These are phyloP conservation scores for Stigmatopora argus DNA, from an alignment of 2,113 vertebrate genomes.

Conservation along the genomic window DNA sequence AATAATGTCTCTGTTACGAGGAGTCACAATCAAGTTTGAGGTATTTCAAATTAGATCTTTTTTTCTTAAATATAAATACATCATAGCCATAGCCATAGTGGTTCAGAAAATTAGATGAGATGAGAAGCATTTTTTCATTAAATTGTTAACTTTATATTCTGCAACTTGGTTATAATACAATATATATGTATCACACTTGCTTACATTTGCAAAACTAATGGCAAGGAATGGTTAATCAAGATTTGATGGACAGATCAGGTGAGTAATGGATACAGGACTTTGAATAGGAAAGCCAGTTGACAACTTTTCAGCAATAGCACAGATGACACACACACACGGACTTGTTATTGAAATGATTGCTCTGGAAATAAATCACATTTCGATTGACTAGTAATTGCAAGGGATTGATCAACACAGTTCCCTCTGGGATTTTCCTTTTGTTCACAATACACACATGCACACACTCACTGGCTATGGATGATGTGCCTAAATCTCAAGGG, in stretches of 20 bases:
- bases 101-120: no score
- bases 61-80: no score
- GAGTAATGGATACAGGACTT: conserved; percentile 36
- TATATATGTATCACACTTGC: no score
- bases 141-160: no score
- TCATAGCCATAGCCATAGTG: no score
- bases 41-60: neutral
- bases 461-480: conserved; percentile 10
- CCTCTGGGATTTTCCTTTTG: conserved; percentile 62
- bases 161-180: no score
- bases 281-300: conserved; percentile 42
- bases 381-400: conserved; percentile 99
- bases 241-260: conserved; percentile 19
- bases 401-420: conserved; percentile 83
- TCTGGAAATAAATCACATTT: conserved; percentile 99
- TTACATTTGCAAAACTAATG: no score
- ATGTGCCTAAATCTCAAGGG: conserved; percentile 51
- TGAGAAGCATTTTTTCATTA: no score
- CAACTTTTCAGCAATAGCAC: conserved; percentile 35
- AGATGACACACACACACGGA: conserved; percentile 14
- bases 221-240: neutral
- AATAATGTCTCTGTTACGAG: neutral
- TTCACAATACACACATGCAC: conserved; percentile 24
- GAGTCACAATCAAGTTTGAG: neutral
- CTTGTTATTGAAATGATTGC: conserved; percentile 98